Conservation (phyloP, 2,797 vertebrate genomes). For the Microhierax caerulescens region DNA sequence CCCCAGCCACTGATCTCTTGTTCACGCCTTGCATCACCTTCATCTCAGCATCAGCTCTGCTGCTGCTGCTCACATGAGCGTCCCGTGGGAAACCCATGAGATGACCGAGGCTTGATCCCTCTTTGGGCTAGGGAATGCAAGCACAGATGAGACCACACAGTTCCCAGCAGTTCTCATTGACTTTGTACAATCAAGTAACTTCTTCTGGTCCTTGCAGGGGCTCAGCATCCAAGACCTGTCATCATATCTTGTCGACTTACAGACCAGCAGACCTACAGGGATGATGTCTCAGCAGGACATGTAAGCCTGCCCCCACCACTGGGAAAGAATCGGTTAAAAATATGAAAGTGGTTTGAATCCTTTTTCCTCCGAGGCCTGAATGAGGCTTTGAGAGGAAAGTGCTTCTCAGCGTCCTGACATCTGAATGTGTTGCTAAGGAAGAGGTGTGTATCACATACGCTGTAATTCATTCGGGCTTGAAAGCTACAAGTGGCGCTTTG, state of each 20-base stretch:
- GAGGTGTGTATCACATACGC: conserved; percentile 53
- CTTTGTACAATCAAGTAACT: not conserved
- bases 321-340: conserved; percentile 49
- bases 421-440: conserved; percentile 69
- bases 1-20: fast-evolving
- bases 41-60: not conserved
- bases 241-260: not conserved
- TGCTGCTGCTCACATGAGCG: fast-evolving
- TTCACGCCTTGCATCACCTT: not conserved
- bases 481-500: conserved; percentile 54
- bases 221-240: not conserved
- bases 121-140: fast-evolving
- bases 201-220: not conserved
- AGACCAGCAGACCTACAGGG: not conserved
- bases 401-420: conserved; percentile 69
- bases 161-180: not conserved
- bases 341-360: conserved; percentile 27
- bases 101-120: not conserved
- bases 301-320: not conserved
- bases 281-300: not conserved
- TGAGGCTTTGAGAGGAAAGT: conserved; percentile 64
- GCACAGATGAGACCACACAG: not conserved
- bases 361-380: conserved; percentile 47
- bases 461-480: conserved; percentile 32
- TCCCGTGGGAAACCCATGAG: not conserved